Evolutionary conservation across 2,888 invertebrate species (phyloP), one percentile per base, ranked within the genome.

Genomic region (Gerris lacustris): DNA sequence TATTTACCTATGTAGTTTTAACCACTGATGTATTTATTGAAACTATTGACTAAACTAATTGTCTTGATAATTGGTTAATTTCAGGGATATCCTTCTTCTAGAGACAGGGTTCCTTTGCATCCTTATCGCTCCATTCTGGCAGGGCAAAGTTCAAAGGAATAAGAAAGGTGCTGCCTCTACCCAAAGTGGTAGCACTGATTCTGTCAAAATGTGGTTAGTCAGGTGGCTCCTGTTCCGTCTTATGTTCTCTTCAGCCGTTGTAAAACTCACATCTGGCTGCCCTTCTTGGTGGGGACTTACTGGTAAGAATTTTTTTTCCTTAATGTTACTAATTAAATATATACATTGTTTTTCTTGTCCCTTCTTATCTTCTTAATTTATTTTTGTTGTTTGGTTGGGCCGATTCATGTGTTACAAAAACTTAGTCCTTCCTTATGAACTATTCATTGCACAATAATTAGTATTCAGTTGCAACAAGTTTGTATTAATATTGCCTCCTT

Each of bases 281-380:
- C 88, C 89, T 1, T 83, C 87, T 55, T 91, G 91, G 91, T 91
- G 91, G 90, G 85, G 84, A 74, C 83, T 91, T 63, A 85, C 86
- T 77, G 89, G 90, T 89, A 70, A 67, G 18, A 7, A 9, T 11
- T 5, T 68, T n/a, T 68, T 18, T 55, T 55, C 15, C 55, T n/a
- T n/a, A n/a, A n/a, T n/a, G n/a, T n/a, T n/a, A n/a, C n/a, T n/a
- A n/a, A n/a, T n/a, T n/a, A n/a, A n/a, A n/a, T n/a, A n/a, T n/a
- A n/a, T n/a, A n/a, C n/a, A n/a, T n/a, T n/a, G n/a, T n/a, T n/a
- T n/a, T n/a, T n/a, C n/a, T n/a, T n/a, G n/a, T n/a, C n/a, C n/a
- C n/a, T n/a, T n/a, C n/a, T n/a, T n/a, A n/a, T n/a, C n/a, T n/a
- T n/a, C n/a, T n/a, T 31, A 4, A 31, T 31, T 31, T 31, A 31